Evolutionary conservation across 2,888 invertebrate species (phyloP).

Genomic region (Cantharis rufa): DNA sequence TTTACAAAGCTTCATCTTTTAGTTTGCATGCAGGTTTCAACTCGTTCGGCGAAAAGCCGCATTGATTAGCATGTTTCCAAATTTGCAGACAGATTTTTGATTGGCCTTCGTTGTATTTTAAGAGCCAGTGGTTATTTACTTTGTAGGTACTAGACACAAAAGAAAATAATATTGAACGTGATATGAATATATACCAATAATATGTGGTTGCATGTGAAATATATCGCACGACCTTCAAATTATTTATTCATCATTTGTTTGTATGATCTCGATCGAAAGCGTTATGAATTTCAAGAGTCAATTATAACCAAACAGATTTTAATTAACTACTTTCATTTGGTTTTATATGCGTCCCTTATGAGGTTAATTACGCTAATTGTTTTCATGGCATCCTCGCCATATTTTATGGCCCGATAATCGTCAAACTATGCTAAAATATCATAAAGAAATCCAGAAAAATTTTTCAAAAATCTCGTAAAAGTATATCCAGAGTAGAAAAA

Average conservation of each 20-base stretch:
- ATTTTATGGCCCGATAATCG: background rate
- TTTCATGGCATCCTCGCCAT: background rate
- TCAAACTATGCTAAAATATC: background rate
- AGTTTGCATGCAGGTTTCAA: background rate
- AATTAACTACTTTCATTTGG: background rate
- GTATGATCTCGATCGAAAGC: slow-evolving; percentile 22
- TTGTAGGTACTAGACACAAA: slow-evolving; percentile 21
- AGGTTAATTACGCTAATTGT: background rate
- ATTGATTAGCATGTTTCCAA: slow-evolving; percentile 5
- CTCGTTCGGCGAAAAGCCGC: background rate
- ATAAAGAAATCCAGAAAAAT: too few species aligned
- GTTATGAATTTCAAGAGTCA: slow-evolving; percentile 12
- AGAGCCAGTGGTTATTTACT: slow-evolving; percentile 17
- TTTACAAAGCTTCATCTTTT: background rate
- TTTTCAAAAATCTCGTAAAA: too few species aligned
- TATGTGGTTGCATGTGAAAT: slow-evolving; percentile 11
- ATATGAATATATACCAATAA: slow-evolving; percentile 9
- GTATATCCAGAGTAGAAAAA: too few species aligned
- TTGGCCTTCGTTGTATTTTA: slow-evolving; percentile 11
- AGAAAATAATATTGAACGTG: slow-evolving; percentile 20
- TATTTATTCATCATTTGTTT: slow-evolving; percentile 20
- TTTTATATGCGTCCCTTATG: background rate
- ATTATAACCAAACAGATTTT: slow-evolving; percentile 16
- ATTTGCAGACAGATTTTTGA: slow-evolving; percentile 11
- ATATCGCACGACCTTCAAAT: slow-evolving; percentile 17